These are phyloP conservation scores for Hylaeus volcanicus DNA, from an alignment of 1,140 invertebrate species.

Conservation along the genomic window DNA sequence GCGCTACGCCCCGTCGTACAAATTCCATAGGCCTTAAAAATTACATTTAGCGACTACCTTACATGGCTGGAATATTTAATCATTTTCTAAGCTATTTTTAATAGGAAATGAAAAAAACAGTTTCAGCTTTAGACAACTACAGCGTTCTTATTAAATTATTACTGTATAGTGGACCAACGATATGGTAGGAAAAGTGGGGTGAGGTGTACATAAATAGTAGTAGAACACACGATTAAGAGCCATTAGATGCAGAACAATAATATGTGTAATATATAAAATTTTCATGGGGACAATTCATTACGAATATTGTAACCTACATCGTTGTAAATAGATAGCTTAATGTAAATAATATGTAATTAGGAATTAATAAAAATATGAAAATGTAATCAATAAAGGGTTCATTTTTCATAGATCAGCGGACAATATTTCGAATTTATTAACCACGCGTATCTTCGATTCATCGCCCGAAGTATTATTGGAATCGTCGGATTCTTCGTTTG, in stretches of 20 bases:
- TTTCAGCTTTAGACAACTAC: background rate
- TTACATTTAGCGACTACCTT: conserved; percentile 7
- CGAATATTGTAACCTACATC: conserved; percentile 17
- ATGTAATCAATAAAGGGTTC: background rate
- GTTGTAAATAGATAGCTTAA: conserved; percentile 28
- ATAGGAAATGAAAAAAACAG: background rate
- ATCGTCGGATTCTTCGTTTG: conserved; percentile 32
- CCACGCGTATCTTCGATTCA: conserved; percentile 51
- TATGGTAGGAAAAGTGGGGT: conserved; percentile 4
- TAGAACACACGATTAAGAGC: conserved; percentile 20
- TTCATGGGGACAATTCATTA: conserved; percentile 40
- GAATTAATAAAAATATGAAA: conserved; percentile 17
- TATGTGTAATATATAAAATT: conserved; percentile 31
- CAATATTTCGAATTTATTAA: conserved; percentile 76
- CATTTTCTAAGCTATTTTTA: background rate
- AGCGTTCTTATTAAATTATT: conserved; percentile 12
- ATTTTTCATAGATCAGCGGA: conserved; percentile 43
- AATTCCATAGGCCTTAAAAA: conserved; percentile 13
- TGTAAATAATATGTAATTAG: conserved; percentile 3
- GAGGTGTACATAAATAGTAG: conserved; percentile 24
- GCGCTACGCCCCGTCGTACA: background rate
- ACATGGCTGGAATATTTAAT: conserved; percentile 2
- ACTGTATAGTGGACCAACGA: conserved; percentile 56
- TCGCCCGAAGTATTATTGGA: conserved; percentile 44
- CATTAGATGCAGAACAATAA: conserved; percentile 25